A percentile compares a stretch with the other conserved stretches of the same genome.
Evolutionary conservation across 1,140 invertebrate genomes (phyloP).

Genomic region (Octopus bimaculoides): DNA sequence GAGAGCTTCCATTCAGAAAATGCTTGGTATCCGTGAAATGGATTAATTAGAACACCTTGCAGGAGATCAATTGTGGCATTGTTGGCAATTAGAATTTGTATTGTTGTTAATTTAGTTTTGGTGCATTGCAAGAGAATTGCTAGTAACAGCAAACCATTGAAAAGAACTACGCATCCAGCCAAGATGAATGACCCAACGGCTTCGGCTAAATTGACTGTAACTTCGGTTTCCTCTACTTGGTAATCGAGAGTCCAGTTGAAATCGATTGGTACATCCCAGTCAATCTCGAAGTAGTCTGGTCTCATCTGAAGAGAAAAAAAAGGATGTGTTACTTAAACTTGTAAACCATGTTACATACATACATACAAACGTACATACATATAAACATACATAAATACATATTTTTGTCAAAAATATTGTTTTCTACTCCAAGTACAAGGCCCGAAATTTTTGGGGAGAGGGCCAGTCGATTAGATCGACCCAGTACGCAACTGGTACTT

Average conservation of each 20-base stretch:
- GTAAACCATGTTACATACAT: not conserved
- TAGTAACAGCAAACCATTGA: not conserved
- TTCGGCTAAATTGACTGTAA: not conserved
- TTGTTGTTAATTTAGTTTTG: not conserved
- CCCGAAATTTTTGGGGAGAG: not conserved
- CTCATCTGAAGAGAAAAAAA: not conserved
- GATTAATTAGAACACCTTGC: not conserved
- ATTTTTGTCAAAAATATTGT: not conserved
- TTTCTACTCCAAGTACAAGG: not conserved
- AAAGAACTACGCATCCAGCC: not conserved
- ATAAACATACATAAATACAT: not conserved
- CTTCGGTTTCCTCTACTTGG: not conserved
- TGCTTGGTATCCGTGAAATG: constrained; percentile 4
- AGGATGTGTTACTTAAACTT: not conserved
- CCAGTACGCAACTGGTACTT: not conserved
- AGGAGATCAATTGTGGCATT: not conserved
- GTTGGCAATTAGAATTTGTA: not conserved
- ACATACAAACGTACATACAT: not conserved
- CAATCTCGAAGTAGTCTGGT: not conserved
- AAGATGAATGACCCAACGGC: not conserved
- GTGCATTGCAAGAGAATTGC: not conserved
- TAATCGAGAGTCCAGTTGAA: constrained; percentile 4
- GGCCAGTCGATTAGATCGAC: not conserved
- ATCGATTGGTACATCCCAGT: not conserved
- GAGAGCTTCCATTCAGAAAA: not conserved